Evolutionary conservation across 2,113 vertebrate species (phyloP).

Genomic region (Hippotragus niger): DNA sequence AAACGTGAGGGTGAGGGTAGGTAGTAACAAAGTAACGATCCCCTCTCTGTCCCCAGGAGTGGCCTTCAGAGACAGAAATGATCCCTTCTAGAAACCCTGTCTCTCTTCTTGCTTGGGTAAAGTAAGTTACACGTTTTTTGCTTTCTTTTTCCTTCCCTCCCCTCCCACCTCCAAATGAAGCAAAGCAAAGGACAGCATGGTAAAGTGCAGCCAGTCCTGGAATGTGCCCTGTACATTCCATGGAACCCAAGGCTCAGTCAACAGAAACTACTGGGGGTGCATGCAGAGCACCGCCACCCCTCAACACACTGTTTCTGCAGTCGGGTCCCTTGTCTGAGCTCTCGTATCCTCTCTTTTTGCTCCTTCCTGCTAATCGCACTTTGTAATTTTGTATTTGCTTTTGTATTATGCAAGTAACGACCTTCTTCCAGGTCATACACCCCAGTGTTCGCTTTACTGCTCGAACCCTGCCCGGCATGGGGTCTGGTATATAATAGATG

Average conservation of each 20-base stretch:
- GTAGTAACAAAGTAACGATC: not conserved
- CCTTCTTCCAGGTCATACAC: not conserved
- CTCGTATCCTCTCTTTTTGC: not conserved
- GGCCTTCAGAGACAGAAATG: not conserved
- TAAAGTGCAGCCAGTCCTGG: not conserved
- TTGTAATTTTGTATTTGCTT: not conserved
- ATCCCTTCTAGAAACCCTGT: not conserved
- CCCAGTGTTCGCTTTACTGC: not conserved
- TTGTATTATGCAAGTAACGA: rapidly evolving
- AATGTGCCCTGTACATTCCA: rapidly evolving
- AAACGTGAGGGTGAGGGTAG: not conserved
- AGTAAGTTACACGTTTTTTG: not conserved
- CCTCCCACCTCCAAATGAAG: not conserved
- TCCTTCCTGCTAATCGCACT: not conserved
- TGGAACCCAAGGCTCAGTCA: not conserved
- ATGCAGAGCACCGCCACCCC: too few relatives aligned
- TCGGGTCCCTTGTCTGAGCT: not conserved
- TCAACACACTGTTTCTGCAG: not conserved
- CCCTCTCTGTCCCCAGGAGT: not conserved
- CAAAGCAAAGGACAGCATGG: not conserved
- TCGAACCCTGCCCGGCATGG: not conserved
- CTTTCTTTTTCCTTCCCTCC: not conserved
- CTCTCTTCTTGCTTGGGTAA: not conserved
- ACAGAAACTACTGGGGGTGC: not conserved
- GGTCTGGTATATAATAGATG: too few relatives aligned